Percentiles rank a stretch among this genome's conserved stretches.
Conservation (phyloP, 2,888 invertebrate species). For the Scrobipalpa costella region DNA sequence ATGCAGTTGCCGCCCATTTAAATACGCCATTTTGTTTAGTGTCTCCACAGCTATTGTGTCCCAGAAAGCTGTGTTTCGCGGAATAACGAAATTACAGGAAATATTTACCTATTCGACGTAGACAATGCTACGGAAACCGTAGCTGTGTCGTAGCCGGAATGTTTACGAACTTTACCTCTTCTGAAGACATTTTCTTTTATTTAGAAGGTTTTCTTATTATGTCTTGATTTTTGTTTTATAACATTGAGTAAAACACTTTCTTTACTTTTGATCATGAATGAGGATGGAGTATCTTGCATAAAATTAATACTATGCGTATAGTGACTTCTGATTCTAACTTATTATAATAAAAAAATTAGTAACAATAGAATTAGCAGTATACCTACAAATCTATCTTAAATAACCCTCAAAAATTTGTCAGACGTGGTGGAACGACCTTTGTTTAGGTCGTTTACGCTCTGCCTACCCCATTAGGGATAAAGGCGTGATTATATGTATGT, state of each 20-base stretch:
- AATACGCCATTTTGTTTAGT: conserved; percentile 81
- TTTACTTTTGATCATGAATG: too few species aligned
- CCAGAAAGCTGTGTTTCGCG: conserved; percentile 74
- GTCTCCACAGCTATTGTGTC: conserved; percentile 72
- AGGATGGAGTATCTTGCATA: too few species aligned
- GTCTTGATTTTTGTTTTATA: not conserved
- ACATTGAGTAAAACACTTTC: not conserved
- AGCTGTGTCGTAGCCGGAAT: conserved; percentile 36
- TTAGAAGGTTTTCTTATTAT: conserved; percentile 15
- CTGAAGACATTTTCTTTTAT: conserved; percentile 6
- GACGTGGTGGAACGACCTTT: too few species aligned
- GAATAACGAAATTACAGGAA: conserved; percentile 75
- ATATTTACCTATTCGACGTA: conserved; percentile 68
- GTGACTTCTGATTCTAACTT: too few species aligned
- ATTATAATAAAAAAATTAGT: too few species aligned
- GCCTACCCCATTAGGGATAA: too few species aligned
- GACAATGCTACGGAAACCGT: conserved; percentile 47
- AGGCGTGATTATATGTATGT: too few species aligned
- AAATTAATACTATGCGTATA: too few species aligned
- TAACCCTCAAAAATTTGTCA: too few species aligned
- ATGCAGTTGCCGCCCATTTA: conserved; percentile 80
- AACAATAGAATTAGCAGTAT: too few species aligned
- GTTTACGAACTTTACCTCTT: conserved; percentile 31
- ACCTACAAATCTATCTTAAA: too few species aligned
- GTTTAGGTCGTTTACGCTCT: too few species aligned